Conservation (phyloP, 2,888 invertebrate genomes). For the Aradus depressus region DNA sequence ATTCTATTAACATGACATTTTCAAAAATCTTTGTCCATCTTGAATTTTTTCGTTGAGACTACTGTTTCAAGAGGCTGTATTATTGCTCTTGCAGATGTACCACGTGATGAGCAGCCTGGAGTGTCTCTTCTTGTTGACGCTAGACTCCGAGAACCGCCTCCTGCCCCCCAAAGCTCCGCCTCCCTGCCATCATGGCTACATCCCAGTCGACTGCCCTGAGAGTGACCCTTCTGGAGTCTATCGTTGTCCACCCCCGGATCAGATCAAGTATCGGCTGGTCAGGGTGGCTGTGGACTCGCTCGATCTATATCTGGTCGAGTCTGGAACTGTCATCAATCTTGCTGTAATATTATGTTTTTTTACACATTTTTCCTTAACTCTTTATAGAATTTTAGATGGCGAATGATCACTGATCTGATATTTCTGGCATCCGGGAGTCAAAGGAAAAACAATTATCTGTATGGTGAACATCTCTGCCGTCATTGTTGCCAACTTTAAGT, state of each 20-base stretch:
- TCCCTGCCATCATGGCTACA: conserved; percentile 67
- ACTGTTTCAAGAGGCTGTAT: not conserved
- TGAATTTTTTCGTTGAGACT: not conserved
- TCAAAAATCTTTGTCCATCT: not conserved
- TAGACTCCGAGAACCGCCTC: conserved; percentile 82
- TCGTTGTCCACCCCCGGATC: conserved; percentile 62
- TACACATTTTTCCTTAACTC: no score
- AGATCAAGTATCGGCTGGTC: conserved; percentile 88
- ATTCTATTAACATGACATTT: not conserved
- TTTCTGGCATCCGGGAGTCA: no score
- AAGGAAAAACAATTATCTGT: no score
- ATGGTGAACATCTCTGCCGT: no score
- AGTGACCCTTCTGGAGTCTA: conserved; percentile 46
- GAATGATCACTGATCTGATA: no score
- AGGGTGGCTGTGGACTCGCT: conserved; percentile 78
- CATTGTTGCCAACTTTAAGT: no score
- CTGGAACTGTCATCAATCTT: conserved; percentile 72
- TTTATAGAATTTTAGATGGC: no score
- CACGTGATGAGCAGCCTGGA: conserved; percentile 80
- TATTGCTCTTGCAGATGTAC: conserved; percentile 46
- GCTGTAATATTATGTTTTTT: no score
- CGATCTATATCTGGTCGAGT: conserved; percentile 83
- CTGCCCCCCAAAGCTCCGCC: conserved; percentile 68
- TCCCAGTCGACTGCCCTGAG: conserved; percentile 55
- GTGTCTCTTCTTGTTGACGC: conserved; percentile 71